Evolutionary conservation across 2,888 invertebrate species (phyloP).

Genomic region (Drosophila demipolita): DNA sequence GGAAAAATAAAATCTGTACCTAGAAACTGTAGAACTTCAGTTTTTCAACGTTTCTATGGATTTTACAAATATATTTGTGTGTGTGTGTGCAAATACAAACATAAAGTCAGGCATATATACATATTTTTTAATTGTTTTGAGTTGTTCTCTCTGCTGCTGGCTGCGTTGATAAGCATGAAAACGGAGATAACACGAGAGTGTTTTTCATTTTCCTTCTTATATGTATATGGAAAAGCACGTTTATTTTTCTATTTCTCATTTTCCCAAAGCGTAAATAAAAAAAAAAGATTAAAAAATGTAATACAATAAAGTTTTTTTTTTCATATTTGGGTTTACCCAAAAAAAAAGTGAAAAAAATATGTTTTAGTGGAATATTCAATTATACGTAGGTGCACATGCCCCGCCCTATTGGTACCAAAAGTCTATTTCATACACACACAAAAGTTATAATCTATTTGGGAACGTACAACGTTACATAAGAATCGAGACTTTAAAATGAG

Average conservation of each 20-base stretch:
- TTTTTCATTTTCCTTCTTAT: slow-evolving; percentile 19
- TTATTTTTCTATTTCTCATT: background rate
- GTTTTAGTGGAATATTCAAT: slow-evolving; percentile 5
- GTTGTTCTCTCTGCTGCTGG: slow-evolving; percentile 20
- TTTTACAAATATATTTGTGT: background rate
- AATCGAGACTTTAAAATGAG: slow-evolving; percentile 41
- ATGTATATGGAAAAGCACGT: background rate
- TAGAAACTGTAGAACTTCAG: slow-evolving; percentile 10
- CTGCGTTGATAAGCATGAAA: slow-evolving; percentile 38
- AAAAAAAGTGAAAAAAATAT: background rate
- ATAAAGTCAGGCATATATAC: background rate
- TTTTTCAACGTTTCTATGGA: slow-evolving; percentile 17
- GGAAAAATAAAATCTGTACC: background rate
- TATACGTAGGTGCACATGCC: slow-evolving; percentile 15
- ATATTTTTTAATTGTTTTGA: slow-evolving; percentile 21
- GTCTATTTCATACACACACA: slow-evolving; percentile 8
- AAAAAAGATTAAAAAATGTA: background rate
- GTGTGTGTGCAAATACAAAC: background rate
- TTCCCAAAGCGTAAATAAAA: slow-evolving; percentile 3
- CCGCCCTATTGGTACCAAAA: slow-evolving; percentile 23
- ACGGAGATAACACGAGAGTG: slow-evolving; percentile 42
- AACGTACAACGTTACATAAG: slow-evolving; percentile 54
- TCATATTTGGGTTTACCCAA: background rate
- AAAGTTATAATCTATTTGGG: slow-evolving; percentile 32
- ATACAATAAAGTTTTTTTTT: background rate